Conservation (phyloP, 1,140 invertebrate species). For the Pectinophora gossypiella region DNA sequence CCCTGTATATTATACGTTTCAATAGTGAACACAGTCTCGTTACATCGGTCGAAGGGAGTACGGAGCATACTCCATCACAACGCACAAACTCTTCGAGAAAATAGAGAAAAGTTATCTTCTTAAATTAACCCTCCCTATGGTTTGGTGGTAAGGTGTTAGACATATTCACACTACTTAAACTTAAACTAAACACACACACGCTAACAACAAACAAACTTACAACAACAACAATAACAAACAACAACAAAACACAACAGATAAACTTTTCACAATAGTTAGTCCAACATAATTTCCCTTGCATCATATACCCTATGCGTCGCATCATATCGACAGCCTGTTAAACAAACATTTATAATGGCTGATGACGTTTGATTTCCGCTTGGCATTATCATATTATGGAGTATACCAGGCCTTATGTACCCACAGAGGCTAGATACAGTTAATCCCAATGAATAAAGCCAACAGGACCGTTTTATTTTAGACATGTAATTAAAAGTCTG, state of each 20-base stretch:
- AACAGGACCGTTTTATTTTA: background rate
- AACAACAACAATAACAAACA: background rate
- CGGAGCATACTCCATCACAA: no score
- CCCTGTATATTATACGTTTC: no score
- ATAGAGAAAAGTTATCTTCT: no score
- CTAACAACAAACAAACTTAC: background rate
- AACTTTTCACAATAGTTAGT: background rate
- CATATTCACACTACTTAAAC: background rate
- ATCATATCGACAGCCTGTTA: slow-evolving; percentile 54
- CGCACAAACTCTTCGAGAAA: no score
- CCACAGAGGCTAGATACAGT: background rate
- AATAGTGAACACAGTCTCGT: no score
- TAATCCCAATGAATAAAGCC: background rate
- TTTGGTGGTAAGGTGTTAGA: background rate
- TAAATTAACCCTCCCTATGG: no score
- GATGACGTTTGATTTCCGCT: slow-evolving; percentile 56
- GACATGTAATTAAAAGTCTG: no score
- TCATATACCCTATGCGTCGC: no score
- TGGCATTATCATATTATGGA: no score
- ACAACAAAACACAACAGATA: background rate
- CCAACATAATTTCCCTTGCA: background rate
- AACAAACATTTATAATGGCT: slow-evolving; percentile 55
- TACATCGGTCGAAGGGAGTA: no score
- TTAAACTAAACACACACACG: background rate
- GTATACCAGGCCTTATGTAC: no score